A percentile compares a stretch with the other conserved stretches of the same genome.
phyloP scores from a whole-genome alignment of 2,888 invertebrate species.

The Rhingia campestris region DNA sequence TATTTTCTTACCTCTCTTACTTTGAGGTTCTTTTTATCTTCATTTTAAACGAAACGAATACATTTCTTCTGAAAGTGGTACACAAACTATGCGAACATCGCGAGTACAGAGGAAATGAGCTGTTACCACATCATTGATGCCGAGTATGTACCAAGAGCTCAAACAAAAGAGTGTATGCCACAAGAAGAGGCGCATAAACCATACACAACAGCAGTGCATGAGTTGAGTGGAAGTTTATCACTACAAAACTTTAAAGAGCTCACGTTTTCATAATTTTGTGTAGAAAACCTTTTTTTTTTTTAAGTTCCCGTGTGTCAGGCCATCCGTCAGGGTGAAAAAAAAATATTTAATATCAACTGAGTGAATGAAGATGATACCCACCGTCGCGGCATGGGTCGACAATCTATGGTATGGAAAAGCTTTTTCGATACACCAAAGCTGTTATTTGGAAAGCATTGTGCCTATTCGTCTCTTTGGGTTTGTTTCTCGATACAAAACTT shows the following conservation, averaged over 20 bases:
- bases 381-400: slow-evolving; percentile 2
- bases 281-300: slow-evolving; percentile 42
- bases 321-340: slow-evolving; percentile 34
- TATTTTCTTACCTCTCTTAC: slow-evolving; percentile 51
- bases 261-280: slow-evolving; percentile 70
- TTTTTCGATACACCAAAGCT: slow-evolving; percentile 68
- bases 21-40: slow-evolving; percentile 38
- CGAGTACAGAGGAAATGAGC: slow-evolving; percentile 68
- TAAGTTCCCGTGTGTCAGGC: slow-evolving; percentile 37
- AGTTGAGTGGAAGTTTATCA: slow-evolving; percentile 72
- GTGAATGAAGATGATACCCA: slow-evolving; percentile 43
- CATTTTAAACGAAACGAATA: slow-evolving; percentile 49
- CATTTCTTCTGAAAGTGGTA: slow-evolving; percentile 59
- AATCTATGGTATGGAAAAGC: slow-evolving; percentile 36
- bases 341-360: slow-evolving; percentile 42
- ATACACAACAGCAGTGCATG: slow-evolving; percentile 39
- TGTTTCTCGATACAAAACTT: slow-evolving; percentile 50
- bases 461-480: slow-evolving; percentile 59
- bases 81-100: slow-evolving; percentile 55
- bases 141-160: slow-evolving; percentile 67
- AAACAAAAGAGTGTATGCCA: slow-evolving; percentile 62
- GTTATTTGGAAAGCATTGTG: slow-evolving; percentile 46
- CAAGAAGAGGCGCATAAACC: slow-evolving; percentile 49
- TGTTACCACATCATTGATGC: slow-evolving; percentile 69
- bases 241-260: slow-evolving; percentile 71